phyloP scores from a whole-genome alignment of 2,113 vertebrate species.

The Epinephelus cyanopodus region DNA sequence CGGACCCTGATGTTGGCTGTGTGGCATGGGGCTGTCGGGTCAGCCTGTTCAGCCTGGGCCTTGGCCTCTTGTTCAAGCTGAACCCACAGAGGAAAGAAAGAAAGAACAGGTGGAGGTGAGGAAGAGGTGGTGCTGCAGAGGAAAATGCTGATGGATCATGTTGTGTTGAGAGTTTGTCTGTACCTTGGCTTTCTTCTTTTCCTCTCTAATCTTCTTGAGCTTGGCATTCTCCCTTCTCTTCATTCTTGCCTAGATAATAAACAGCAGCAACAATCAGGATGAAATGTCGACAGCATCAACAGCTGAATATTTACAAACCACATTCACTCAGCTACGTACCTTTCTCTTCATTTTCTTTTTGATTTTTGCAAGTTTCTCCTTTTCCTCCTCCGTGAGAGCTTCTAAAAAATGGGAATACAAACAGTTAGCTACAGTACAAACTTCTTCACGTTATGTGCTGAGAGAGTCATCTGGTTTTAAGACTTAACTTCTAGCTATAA shows the following conservation, averaged over 20 bases:
- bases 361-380: slow-evolving; percentile 91
- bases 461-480: not conserved
- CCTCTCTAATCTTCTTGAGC: slow-evolving; percentile 85
- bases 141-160: not conserved
- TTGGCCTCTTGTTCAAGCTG: slow-evolving; percentile 84
- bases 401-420: slow-evolving; percentile 78
- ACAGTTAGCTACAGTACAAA: not conserved
- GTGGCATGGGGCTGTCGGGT: slow-evolving; percentile 39
- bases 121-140: not conserved
- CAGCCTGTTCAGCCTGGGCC: slow-evolving; percentile 46
- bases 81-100: slow-evolving; percentile 6
- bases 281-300: slow-evolving; percentile 1
- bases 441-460: not conserved
- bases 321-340: slow-evolving; percentile 70
- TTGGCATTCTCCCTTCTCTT: slow-evolving; percentile 92
- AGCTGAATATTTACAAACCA: not conserved
- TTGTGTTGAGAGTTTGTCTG: not conserved
- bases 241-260: slow-evolving; percentile 88
- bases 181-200: slow-evolving; percentile 91
- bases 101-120: not conserved
- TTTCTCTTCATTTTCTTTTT: slow-evolving; percentile 97
- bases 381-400: slow-evolving; percentile 92
- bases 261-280: slow-evolving; percentile 14
- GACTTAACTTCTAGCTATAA: not conserved
- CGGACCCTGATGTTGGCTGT: slow-evolving; percentile 32